A percentile compares a stretch with the other conserved stretches of the same genome.
phyloP scores from a whole-genome alignment of 2,113 vertebrate genomes.

The Pavo muticus region DNA sequence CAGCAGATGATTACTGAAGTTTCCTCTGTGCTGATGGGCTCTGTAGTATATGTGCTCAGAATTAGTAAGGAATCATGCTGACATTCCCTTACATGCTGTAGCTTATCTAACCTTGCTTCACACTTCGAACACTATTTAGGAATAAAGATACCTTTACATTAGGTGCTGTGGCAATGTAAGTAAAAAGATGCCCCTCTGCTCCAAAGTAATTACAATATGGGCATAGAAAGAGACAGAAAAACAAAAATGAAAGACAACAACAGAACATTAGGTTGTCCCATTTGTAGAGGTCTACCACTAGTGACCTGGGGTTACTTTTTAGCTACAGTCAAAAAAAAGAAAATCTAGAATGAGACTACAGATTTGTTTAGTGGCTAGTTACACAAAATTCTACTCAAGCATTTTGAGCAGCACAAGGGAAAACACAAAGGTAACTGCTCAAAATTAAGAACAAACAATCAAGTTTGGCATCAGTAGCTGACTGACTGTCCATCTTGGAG shows the following conservation, averaged over 20 bases:
- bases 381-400: background rate
- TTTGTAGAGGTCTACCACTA: background rate
- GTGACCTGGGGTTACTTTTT: background rate
- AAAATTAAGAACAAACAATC: background rate
- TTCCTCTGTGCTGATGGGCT: background rate
- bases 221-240: background rate
- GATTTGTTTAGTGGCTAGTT: background rate
- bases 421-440: background rate
- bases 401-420: background rate
- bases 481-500: background rate
- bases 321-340: background rate
- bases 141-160: background rate
- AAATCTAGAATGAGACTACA: background rate
- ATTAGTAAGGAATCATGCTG: background rate
- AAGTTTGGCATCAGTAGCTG: background rate
- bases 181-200: background rate
- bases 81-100: background rate
- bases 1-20: background rate
- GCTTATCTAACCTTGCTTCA: background rate
- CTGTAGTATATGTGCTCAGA: background rate
- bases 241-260: background rate
- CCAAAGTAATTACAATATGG: background rate
- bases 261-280: background rate
- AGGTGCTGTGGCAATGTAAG: rapidly evolving
- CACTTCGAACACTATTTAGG: background rate